phyloP scores from a whole-genome alignment of 2,113 vertebrate species.

The Brachirus orientalis region DNA sequence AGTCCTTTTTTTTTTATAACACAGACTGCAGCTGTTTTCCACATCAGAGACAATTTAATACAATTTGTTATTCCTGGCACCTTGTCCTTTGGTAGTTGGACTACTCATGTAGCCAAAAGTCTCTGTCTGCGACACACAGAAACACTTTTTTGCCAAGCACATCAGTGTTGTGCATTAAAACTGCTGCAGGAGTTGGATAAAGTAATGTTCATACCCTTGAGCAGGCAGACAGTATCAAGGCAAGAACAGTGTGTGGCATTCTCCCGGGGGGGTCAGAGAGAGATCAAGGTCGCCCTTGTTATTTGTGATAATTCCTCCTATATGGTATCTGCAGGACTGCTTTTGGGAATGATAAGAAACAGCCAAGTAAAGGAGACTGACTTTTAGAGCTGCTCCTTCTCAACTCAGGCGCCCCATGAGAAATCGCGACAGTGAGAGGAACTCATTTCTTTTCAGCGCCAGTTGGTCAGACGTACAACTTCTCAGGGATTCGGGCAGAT shows the following conservation, averaged over 20 bases:
- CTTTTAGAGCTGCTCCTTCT: constrained; percentile 53
- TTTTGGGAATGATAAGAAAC: constrained; percentile 67
- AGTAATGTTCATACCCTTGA: constrained; percentile 54
- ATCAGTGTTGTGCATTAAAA: constrained; percentile 35
- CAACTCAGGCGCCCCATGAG: constrained; percentile 47
- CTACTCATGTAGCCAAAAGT: constrained; percentile 35
- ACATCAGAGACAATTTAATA: constrained; percentile 16
- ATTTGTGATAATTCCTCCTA: constrained; percentile 71
- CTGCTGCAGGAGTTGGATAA: constrained; percentile 46
- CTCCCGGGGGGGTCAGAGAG: constrained; percentile 57
- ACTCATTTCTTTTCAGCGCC: constrained; percentile 73
- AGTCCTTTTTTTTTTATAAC: neutral
- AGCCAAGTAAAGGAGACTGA: constrained; percentile 43
- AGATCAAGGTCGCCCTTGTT: constrained; percentile 76
- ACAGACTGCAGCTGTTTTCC: constrained; percentile 25
- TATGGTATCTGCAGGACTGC: constrained; percentile 51
- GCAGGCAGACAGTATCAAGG: constrained; percentile 33
- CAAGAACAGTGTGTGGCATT: constrained; percentile 34
- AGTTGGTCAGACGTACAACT: constrained; percentile 70
- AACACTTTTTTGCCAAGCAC: constrained; percentile 18
- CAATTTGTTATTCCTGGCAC: constrained; percentile 35
- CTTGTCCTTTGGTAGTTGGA: constrained; percentile 34
- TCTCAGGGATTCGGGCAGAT: constrained; percentile 72
- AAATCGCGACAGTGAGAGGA: constrained; percentile 63
- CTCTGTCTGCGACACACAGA: constrained; percentile 51